phyloP scores from a whole-genome alignment of 2,797 vertebrate species.

The Pantherophis vulpinus region DNA sequence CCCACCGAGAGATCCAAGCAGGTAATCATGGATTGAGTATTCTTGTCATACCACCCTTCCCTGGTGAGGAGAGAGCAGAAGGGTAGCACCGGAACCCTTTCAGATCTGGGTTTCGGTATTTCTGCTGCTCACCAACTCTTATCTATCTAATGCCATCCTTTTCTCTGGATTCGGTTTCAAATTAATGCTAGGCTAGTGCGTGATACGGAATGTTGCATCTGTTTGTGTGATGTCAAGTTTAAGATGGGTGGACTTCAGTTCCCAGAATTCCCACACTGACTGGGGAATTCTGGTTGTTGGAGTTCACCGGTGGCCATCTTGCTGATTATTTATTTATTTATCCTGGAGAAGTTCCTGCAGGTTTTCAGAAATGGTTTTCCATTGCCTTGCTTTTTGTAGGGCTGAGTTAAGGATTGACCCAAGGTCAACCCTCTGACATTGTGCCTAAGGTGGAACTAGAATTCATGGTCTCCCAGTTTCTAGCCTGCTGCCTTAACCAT shows the following conservation, averaged over 20 bases:
- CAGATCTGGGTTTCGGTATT: not conserved
- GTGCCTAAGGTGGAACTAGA: not conserved
- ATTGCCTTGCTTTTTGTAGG: not conserved
- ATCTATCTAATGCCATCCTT: not conserved
- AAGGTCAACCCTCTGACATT: not conserved
- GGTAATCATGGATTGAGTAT: slow-evolving; percentile 77
- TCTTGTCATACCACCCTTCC: slow-evolving; percentile 77
- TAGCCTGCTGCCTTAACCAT: not conserved
- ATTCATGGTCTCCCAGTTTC: not conserved
- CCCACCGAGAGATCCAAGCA: slow-evolving; percentile 74
- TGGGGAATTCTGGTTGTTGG: not conserved
- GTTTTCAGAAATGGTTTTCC: not conserved
- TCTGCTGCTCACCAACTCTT: not conserved
- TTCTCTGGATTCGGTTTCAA: not conserved
- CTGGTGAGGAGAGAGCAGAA: slow-evolving; percentile 54
- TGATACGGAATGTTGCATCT: not conserved
- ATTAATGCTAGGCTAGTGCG: not conserved
- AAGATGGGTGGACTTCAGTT: not conserved
- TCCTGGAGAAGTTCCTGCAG: not conserved
- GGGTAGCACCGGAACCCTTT: not conserved
- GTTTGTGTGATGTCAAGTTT: not conserved
- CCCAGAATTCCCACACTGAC: not conserved
- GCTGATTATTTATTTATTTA: not conserved
- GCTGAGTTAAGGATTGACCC: not conserved
- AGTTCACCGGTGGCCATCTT: not conserved